Percentiles rank a stretch among this genome's conserved stretches.
Conservation (phyloP, 2,113 vertebrate species). For the Upupa epops region DNA sequence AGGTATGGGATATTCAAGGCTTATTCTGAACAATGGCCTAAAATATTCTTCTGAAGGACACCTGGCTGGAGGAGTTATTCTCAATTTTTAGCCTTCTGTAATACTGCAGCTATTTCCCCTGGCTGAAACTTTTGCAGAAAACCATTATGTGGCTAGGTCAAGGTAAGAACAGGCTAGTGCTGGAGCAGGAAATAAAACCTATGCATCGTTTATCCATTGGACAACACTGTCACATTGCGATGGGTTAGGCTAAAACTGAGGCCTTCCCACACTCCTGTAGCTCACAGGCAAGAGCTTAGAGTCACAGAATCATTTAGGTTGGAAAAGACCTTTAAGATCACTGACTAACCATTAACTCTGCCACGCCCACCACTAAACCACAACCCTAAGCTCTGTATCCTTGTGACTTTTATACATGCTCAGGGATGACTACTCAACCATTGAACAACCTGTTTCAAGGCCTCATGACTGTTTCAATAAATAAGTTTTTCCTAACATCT, state of each 20-base stretch:
- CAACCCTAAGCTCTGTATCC: no score
- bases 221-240: background rate
- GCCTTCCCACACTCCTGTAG: background rate
- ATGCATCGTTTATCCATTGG: background rate
- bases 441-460: no score
- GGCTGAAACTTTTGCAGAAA: background rate
- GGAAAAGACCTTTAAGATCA: no score
- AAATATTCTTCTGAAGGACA: background rate
- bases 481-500: no score
- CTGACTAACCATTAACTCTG: no score
- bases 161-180: background rate
- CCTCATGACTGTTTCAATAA: no score
- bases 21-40: background rate
- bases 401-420: no score
- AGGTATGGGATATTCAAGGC: fast-evolving
- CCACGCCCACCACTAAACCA: no score
- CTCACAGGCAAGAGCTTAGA: background rate
- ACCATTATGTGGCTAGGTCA: fast-evolving
- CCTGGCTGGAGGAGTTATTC: background rate
- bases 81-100: background rate
- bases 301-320: no score
- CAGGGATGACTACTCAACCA: no score
- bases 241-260: fast-evolving
- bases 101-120: background rate
- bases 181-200: background rate